A percentile compares a stretch with the other conserved stretches of the same genome.
These are phyloP conservation scores for Paramuricea clavata DNA, from an alignment of 92 coral and sea anemone species.

Conservation along the genomic window DNA sequence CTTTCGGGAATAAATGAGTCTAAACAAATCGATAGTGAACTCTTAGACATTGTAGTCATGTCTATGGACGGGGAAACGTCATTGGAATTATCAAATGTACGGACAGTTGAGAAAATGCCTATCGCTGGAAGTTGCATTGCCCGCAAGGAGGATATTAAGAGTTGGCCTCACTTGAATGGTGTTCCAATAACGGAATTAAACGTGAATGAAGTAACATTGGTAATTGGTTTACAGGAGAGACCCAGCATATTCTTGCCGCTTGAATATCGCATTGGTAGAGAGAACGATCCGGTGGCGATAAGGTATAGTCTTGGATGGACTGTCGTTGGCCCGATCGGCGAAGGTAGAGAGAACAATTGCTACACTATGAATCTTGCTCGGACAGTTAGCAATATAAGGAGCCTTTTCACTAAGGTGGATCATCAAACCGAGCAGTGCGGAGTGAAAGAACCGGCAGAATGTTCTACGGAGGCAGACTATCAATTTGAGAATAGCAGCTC, in stretches of 20 bases:
- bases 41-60: constrained; percentile 63
- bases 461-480: too few relatives aligned
- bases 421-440: not conserved
- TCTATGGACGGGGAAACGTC: constrained; percentile 68
- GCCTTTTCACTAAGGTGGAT: constrained; percentile 18
- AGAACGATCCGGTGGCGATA: constrained; percentile 31
- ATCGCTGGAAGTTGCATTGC: constrained; percentile 41
- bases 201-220: not conserved
- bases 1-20: constrained; percentile 72
- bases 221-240: constrained; percentile 47
- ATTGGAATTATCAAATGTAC: constrained; percentile 63
- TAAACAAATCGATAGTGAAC: constrained; percentile 53
- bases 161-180: constrained; percentile 14
- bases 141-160: constrained; percentile 19
- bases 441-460: constrained; percentile 4
- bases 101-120: constrained; percentile 58
- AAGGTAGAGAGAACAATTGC: not conserved
- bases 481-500: not conserved
- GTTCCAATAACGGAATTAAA: constrained; percentile 1
- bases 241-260: constrained; percentile 64
- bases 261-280: not conserved
- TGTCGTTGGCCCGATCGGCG: constrained; percentile 59
- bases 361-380: constrained; percentile 39
- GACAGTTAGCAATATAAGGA: constrained; percentile 35
- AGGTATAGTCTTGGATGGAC: constrained; percentile 65